Conservation (phyloP, 2,888 invertebrate genomes). For the Lottia gigantea region DNA sequence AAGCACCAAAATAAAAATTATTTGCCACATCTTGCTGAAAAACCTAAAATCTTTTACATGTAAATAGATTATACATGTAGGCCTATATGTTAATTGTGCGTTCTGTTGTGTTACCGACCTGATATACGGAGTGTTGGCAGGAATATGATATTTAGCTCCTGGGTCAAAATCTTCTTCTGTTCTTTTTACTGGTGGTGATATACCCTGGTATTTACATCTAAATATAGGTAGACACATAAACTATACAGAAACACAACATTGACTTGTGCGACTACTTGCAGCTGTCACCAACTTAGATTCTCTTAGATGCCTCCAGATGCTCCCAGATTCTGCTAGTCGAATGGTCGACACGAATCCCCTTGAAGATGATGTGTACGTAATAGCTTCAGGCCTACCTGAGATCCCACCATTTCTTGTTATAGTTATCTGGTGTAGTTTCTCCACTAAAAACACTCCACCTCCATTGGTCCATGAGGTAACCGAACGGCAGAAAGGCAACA, state of each 20-base stretch:
- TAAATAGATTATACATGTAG: too few species aligned
- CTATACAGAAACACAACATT: too few species aligned
- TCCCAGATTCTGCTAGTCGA: too few species aligned
- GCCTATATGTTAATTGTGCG: too few species aligned
- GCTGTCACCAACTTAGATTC: too few species aligned
- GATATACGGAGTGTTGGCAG: conserved; percentile 53
- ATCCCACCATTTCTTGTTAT: conserved; percentile 70
- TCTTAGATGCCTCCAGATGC: too few species aligned
- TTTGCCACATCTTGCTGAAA: too few species aligned
- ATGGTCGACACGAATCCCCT: too few species aligned
- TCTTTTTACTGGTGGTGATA: conserved; percentile 55
- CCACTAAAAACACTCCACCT: conserved; percentile 67
- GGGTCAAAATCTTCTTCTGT: conserved; percentile 54
- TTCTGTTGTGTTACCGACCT: conserved; percentile 34
- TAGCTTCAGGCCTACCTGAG: conserved; percentile 36
- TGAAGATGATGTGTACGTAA: too few species aligned
- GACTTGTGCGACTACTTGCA: too few species aligned
- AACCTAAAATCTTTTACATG: too few species aligned
- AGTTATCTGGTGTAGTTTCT: conserved; percentile 44
- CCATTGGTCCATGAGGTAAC: conserved; percentile 70
- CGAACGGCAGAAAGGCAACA: conserved; percentile 69
- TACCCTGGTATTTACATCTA: conserved; percentile 61
- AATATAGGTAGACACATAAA: background rate
- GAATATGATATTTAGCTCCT: conserved; percentile 58
- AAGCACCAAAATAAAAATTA: too few species aligned